Percentiles rank a stretch among this genome's conserved stretches.
Conservation (phyloP, 2,888 invertebrate genomes). For the Malachius bipustulatus region DNA sequence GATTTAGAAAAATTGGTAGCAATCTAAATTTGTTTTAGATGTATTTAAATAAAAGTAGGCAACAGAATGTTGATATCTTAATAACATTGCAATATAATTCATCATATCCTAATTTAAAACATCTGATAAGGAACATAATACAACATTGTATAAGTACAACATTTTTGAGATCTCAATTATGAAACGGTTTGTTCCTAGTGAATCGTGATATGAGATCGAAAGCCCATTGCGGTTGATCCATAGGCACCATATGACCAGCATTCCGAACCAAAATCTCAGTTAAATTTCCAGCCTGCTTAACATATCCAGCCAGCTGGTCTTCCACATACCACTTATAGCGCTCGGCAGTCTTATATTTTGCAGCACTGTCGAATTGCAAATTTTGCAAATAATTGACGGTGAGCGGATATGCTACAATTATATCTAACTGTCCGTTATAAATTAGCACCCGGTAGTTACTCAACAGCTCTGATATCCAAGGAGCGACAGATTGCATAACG, state of each 20-base stretch:
- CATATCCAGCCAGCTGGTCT: slow-evolving; percentile 55
- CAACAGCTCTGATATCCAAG: slow-evolving; percentile 36
- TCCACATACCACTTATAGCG: slow-evolving; percentile 53
- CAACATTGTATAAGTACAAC: too few species aligned
- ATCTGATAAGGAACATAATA: too few species aligned
- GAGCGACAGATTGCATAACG: slow-evolving; percentile 46
- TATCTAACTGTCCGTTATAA: slow-evolving; percentile 67
- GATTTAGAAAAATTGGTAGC: too few species aligned
- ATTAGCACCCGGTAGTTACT: slow-evolving; percentile 44
- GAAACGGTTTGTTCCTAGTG: slow-evolving; percentile 43
- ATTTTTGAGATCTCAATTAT: too few species aligned
- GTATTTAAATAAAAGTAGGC: too few species aligned
- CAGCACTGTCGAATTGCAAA: slow-evolving; percentile 50
- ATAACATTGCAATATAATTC: too few species aligned
- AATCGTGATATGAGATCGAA: slow-evolving; percentile 56
- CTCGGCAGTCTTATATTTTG: slow-evolving; percentile 47
- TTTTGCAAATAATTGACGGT: slow-evolving; percentile 60
- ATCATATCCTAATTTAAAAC: too few species aligned
- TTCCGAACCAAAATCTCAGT: slow-evolving; percentile 59
- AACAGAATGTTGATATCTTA: too few species aligned
- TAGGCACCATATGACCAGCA: slow-evolving; percentile 70
- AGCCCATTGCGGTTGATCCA: slow-evolving; percentile 63
- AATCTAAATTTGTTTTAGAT: too few species aligned
- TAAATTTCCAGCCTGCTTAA: slow-evolving; percentile 51
- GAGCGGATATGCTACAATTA: slow-evolving; percentile 71